Base-by-base conservation (phyloP, 2,113 vertebrate species). In the Heptranchias perlo region DNA sequence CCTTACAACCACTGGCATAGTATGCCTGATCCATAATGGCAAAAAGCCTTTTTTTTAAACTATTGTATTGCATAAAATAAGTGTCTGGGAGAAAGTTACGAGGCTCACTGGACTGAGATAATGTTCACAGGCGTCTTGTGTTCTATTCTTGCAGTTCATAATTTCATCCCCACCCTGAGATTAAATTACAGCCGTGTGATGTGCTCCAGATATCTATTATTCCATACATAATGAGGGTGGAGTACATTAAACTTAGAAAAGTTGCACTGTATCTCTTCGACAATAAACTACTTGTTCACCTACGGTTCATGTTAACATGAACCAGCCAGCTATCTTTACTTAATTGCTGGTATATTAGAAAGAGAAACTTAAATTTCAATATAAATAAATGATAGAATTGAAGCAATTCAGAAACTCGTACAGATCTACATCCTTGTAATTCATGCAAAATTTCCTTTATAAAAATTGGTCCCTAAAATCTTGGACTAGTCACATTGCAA, bases 161-260 rank as follows among this genome's bases (percentile, higher is more conserved):
- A 73, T 95, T 52, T 52, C 64, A 95, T 52, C 65, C 73, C 65
- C 65, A 69, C 93, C 93, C 64, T 95, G 25, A 47, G 47, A 95
- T 31, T 52, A 64, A 95, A 69, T 52, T 95, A 67, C 39, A 95
- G 23, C 93, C 23, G 14, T 95, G 64, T 47, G 39, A 14, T 23
- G 31, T 47, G 21, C 93, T 69, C 25, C 64, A 47, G 93, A 25
- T 54, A 25, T 47, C 44, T 69, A 14, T 67, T 95, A 67, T 95
- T 95, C 44, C 35, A 4, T 31, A 47, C 47, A 52, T 52, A 69
- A 69, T 95, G 47, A 18, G 4, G 62, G 39, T 94, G 61, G 6
- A 65, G n/a, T 21, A 21, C 44, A 67, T 28, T 94, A 94, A 94
- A 65, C 44, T 49, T 13, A 47, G 39, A 64, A 94, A 47, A 47